Evolutionary conservation across 2,888 invertebrate species (phyloP), one percentile per base, ranked within the genome.

Genomic region (Mythimna loreyi): DNA sequence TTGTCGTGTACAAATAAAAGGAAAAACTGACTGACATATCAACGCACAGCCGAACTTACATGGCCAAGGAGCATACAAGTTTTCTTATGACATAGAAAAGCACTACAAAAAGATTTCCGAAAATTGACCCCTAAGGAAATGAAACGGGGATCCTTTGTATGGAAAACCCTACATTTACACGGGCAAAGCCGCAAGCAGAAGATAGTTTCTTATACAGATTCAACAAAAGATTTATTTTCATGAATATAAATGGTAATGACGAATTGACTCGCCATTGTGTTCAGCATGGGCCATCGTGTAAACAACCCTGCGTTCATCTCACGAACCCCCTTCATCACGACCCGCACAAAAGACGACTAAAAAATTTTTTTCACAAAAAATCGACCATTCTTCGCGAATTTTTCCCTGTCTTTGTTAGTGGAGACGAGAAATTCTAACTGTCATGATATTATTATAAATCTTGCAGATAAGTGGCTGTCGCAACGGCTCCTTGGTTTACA

Each of bases 371-470:
- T 70, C 5, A 13, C 50, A 61, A 65, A 70, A 75, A 62, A 58
- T 69, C 65, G n/a, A 36, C 40, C 49, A 61, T 77, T 66, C 57
- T 63, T 49, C 47, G 23, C 40, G 71, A 66, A 16, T 70, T 62
- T 74, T 75, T 78, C 63, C 69, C 67, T 72, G 76, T 68, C 82
- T 83, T 83, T 83, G 79, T 83, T 68, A 81, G 74, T 61, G 33
- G 58, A 72, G 75, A 76, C 59, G 75, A 73, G 67, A 83, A 81
- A 73, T 81, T 65, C 79, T 78, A 75, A 78, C 76, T 81, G 82
- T 81, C 81, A 83, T 77, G 81, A 79, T 75, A 72, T 81, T 83
- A 77, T 77, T 83, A 83, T 83, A 83, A 83, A 83, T 83, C 83
- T 79, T 65, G 30, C 33, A 83, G 82, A 83, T 83, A 83, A 83